Evolutionary conservation across 2,113 vertebrate genomes (phyloP), one percentile per base, ranked within the genome.

Genomic region (Accipiter virgatus): DNA sequence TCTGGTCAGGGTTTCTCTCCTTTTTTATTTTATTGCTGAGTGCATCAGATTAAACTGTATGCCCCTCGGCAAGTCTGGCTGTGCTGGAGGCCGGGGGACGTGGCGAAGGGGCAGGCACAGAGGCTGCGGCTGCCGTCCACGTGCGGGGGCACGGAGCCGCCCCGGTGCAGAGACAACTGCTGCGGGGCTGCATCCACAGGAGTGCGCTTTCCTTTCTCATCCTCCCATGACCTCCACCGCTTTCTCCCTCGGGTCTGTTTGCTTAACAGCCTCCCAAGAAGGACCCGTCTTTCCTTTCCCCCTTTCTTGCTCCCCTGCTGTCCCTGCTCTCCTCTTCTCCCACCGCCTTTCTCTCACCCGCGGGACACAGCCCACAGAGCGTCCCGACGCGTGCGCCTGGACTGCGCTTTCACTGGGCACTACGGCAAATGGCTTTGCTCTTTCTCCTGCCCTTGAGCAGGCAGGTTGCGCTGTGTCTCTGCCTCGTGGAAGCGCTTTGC

Each of bases 351-450:
- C 50, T 23, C 27, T n/a, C n/a, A n/a, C 5, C 45, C 47, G 14
- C 0, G 1, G n/a, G 26, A 59, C 25, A 13, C 8, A 21, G 45
- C 72, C 55, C 27, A 10, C 36, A 15, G 80, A 36, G 29, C 3
- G 0, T 45, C 29, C 43, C 1, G 0, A 11, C 25, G 2, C 0
- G 0, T 7, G 36, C 21, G 48, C 22, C 16, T 2, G 1, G 38
- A 1, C 9, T 4, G 40, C 5, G 1, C 16, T 53, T 68, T 15
- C 7, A 0, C 53, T 7, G 0, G 16, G 40, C 27, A 3, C 65
- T 34, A 1, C 3, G 2, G 71, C 21, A 20, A 31, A 38, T 0
- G 0, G 9, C 10, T 53, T 31, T 67, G 61, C 26, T 85, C 27
- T n/a, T 47, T 61, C 55, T 43, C 7, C n/a, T 81, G 55, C 58